A percentile compares a stretch with the other conserved stretches of the same genome.
These are phyloP conservation scores for Campylomormyrus numenius DNA, from an alignment of 2,113 vertebrate species.

Conservation along the genomic window DNA sequence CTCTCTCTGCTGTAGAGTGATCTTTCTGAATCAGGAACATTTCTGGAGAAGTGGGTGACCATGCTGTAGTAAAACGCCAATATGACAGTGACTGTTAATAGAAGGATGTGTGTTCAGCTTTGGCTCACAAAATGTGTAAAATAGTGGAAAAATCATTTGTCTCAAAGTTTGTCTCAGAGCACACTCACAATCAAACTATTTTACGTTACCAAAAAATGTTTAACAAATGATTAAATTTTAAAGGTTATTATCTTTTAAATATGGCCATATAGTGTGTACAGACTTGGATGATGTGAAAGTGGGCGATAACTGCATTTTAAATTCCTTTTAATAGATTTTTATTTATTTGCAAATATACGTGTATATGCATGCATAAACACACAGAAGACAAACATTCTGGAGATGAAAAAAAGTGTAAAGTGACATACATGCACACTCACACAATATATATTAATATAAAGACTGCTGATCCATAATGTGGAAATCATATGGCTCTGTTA, in stretches of 20 bases:
- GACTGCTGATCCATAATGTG: slow-evolving; percentile 82
- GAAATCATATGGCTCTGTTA: slow-evolving; percentile 74
- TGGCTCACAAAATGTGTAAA: not conserved
- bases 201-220: not conserved
- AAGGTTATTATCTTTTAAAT: not conserved
- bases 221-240: not conserved
- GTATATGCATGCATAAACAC: not conserved
- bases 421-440: slow-evolving; percentile 17
- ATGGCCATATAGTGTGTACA: not conserved
- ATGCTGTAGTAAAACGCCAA: not conserved
- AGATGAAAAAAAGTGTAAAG: not conserved
- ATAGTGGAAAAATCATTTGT: not conserved
- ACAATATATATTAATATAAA: slow-evolving; percentile 75
- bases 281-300: not conserved
- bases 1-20: not conserved
- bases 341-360: not conserved
- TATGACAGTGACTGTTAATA: not conserved
- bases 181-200: not conserved
- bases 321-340: not conserved
- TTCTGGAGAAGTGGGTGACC: not conserved
- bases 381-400: not conserved
- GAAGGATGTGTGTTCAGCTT: not conserved
- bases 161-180: not conserved
- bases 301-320: not conserved
- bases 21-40: not conserved